Conservation (phyloP, 2,113 vertebrate species). For the Phyllostomus discolor region DNA sequence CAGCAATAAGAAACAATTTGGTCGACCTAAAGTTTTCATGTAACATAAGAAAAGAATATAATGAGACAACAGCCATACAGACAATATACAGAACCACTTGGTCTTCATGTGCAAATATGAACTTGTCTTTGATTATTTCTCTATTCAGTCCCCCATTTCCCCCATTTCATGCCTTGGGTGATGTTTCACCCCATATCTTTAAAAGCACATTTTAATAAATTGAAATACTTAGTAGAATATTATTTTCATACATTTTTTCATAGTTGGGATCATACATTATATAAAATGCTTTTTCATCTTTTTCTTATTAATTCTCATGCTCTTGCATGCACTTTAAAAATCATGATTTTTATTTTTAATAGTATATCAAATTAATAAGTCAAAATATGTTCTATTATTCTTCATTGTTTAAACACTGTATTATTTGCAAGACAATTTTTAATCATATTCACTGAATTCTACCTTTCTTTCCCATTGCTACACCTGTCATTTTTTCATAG, state of each 20-base stretch:
- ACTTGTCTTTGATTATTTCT: not conserved
- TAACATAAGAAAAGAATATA: not conserved
- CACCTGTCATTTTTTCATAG: not conserved
- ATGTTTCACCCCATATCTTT: not conserved
- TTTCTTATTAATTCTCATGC: not conserved
- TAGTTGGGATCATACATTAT: not conserved
- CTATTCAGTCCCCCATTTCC: not conserved
- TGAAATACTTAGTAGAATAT: not conserved
- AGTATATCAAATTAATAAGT: not conserved
- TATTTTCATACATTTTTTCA: not conserved
- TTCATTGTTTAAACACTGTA: not conserved
- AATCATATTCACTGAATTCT: not conserved
- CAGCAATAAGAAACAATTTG: not conserved
- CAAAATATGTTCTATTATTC: not conserved
- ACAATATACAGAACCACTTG: not conserved
- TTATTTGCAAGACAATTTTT: not conserved
- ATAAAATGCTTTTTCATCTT: not conserved
- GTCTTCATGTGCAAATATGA: not conserved
- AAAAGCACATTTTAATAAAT: not conserved
- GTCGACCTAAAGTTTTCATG: not conserved
- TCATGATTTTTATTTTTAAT: not conserved
- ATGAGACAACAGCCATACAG: not conserved
- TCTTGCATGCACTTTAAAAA: constrained; percentile 3
- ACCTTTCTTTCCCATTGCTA: not conserved
- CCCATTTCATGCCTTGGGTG: not conserved